Conservation (phyloP, 2,888 invertebrate genomes). For the Nemapogon koenigi region DNA sequence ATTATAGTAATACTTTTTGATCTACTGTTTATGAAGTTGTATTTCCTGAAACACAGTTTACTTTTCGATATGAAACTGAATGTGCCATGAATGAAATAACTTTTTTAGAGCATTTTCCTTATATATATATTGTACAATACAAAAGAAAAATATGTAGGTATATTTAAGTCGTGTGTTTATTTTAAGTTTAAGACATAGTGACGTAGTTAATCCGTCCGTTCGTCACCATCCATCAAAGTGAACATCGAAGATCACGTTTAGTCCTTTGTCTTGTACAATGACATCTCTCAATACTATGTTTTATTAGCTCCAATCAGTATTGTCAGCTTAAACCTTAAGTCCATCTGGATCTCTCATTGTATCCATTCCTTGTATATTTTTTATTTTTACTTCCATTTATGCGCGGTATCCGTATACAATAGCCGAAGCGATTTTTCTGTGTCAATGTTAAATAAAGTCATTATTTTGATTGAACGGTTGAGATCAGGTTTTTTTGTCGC, state of each 20-base stretch:
- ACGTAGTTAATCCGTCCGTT: constrained; percentile 3
- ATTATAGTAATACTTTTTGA: too few species aligned
- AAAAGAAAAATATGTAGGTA: too few species aligned
- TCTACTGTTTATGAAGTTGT: too few species aligned
- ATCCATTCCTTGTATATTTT: constrained; percentile 18
- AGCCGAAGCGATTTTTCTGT: constrained; percentile 51
- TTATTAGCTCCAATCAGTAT: constrained; percentile 58
- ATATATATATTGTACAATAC: too few species aligned
- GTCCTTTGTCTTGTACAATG: constrained; percentile 46
- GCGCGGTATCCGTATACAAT: constrained; percentile 35
- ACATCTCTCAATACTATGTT: constrained; percentile 54
- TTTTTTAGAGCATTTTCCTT: too few species aligned
- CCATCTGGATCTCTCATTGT: constrained; percentile 35
- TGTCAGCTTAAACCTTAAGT: constrained; percentile 39
- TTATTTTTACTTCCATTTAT: constrained; percentile 31
- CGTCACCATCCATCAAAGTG: constrained; percentile 1
- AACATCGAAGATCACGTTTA: constrained; percentile 7
- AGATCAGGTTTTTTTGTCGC: constrained; percentile 31
- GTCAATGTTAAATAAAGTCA: constrained; percentile 64
- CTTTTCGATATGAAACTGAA: too few species aligned
- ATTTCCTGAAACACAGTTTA: too few species aligned
- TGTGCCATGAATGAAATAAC: too few species aligned
- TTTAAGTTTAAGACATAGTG: too few species aligned
- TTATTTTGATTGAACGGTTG: constrained; percentile 58
- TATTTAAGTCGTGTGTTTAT: too few species aligned